Evolutionary conservation across 1,140 invertebrate species (phyloP), one percentile per base, ranked within the genome.

Genomic region (Lepidurus packardi): DNA sequence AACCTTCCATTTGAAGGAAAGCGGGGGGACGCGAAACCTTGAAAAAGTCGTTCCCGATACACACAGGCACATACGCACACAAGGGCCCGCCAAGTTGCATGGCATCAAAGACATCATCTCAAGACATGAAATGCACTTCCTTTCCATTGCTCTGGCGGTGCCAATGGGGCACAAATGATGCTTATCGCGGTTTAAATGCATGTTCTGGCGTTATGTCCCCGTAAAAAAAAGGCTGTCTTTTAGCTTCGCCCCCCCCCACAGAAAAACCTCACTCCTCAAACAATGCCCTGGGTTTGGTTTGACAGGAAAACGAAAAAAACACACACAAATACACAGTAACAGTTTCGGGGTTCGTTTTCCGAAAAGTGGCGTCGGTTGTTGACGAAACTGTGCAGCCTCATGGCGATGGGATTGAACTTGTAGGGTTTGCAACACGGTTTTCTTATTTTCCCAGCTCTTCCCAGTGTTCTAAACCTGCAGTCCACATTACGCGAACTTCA

Each of bases 121-220:
- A 6, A 16, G 45, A 47, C 45, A n/a, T 65, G 4, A 65, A 65
- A 65, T 65, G 53, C 53, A 65, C 53, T 65, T 65, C 21, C 4
- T 13, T 65, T 65, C 53, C 53, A 65, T 65, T 13, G 53, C 53
- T 65, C 53, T 65, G 53, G 53, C 34, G 53, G 53, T 21, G 53
- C 53, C 53, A 21, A 65, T 65, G 53, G 34, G 53, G 53, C 53
- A 65, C 53, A 65, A 65, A 65, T 65, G 53, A 65, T 65, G 16
- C 53, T 65, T 21, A 65, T 13, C 53, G 53, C 21, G 21, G 53
- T 21, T 65, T 65, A 65, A 65, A 65, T 65, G 53, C 53, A 65
- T 65, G 53, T 65, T 65, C 53, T 65, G 53, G 53, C 53, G 21
- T 65, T 9, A 65, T 65, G 53, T 65, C 53, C 53, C 53, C 53